These are phyloP conservation scores for Plectrocnemia conspersa DNA, from an alignment of 1,140 invertebrate genomes.

Conservation along the genomic window DNA sequence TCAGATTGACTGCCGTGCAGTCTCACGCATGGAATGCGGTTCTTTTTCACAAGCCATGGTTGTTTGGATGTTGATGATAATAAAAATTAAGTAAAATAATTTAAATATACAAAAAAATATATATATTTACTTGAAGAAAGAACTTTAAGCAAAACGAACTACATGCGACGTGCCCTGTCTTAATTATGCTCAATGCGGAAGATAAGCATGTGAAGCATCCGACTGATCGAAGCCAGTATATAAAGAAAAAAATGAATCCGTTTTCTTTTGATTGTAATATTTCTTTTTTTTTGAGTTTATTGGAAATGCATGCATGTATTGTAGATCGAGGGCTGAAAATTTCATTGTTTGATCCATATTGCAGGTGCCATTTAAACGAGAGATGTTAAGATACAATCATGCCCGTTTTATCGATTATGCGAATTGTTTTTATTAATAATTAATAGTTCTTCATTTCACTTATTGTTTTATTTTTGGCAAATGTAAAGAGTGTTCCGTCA, in stretches of 20 bases:
- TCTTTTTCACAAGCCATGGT: conserved; percentile 20
- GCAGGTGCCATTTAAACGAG: no score
- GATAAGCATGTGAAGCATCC: conserved; percentile 23
- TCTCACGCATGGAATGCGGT: conserved; percentile 17
- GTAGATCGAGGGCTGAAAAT: no score
- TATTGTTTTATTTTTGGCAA: no score
- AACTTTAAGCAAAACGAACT: conserved; percentile 12
- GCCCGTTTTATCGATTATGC: no score
- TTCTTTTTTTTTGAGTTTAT: no score
- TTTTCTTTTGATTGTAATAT: conserved; percentile 1
- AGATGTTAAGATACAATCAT: no score
- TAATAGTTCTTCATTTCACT: no score
- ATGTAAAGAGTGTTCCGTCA: no score
- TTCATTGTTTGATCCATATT: no score
- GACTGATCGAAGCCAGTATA: conserved; percentile 34
- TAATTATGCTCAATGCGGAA: conserved; percentile 20
- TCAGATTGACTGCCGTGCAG: conserved; percentile 35
- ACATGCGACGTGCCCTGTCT: conserved; percentile 32
- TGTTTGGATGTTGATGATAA: conserved; percentile 23
- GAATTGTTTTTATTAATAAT: no score
- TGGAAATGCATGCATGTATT: no score
- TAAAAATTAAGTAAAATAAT: conserved; percentile 28
- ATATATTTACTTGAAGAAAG: conserved; percentile 8
- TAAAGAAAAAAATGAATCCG: conserved; percentile 2
- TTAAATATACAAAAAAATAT: conserved; percentile 28